Base-by-base conservation (phyloP, 2,888 invertebrate genomes). In the Gonocerus acuteangulatus region DNA sequence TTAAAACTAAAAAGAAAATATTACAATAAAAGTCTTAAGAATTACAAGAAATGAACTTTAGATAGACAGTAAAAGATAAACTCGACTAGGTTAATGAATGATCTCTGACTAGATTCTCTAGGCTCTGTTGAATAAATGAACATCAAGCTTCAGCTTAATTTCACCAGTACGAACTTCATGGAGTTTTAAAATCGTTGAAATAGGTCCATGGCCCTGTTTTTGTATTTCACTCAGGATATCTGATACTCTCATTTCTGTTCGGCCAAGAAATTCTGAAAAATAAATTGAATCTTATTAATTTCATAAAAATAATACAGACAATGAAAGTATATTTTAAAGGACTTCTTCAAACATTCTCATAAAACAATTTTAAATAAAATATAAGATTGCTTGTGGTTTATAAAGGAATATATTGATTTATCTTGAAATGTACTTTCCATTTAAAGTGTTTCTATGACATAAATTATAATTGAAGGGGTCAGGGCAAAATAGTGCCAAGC, bases 91-190 rank as follows among this genome's bases (percentile, higher is more conserved):
- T 4, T 4, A 39, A 15, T 15, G n/a, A 27, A 27, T 13, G n/a
- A 9, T 39, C n/a, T 11, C 4, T 39, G 39, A 39, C 39, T 39
- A 39, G 39, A 39, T 9, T 42, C 21, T 39, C 39, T 54, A 54
- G 54, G 42, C 23, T 15, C n/a, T 54, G 36, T 66, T 66, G 69
- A 84, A 86, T 60, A 86, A 73, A 68, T 83, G 84, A 62, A 87
- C 75, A 73, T 86, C 86, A 59, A 87, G 74, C 72, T 86, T 87
- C 45, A 87, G 78, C 36, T 80, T 75, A 36, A 87, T 79, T 69
- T 84, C 82, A 23, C 87, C 87, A 22, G 80, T 79, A 63, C 83
- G 82, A 1, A 85, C 85, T 74, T 86, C 86, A 67, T 81, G 82
- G 48, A 87, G 74, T 64, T 78, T 78, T 48, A 86, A 76, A 66